Percentiles rank a stretch among this genome's conserved stretches.
These are phyloP conservation scores for Mustela erminea DNA, from an alignment of 2,797 vertebrate species.

Conservation along the genomic window DNA sequence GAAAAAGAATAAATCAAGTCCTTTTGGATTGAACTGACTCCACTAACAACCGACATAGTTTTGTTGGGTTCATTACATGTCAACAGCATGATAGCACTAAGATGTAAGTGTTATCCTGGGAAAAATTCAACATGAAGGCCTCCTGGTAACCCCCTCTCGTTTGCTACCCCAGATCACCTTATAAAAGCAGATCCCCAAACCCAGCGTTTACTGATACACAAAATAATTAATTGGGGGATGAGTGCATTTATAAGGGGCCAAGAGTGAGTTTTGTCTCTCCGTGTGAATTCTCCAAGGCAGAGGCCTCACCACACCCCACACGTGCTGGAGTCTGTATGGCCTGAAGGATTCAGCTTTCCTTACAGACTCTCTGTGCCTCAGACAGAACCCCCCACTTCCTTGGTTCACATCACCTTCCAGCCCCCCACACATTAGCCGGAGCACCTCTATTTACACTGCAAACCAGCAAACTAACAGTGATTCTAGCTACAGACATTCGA, in stretches of 20 bases:
- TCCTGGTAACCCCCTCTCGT: slow-evolving; percentile 52
- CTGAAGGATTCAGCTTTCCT: neutral
- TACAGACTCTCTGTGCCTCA: neutral
- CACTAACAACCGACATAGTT: neutral
- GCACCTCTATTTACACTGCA: neutral
- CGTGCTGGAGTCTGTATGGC: neutral
- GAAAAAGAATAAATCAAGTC: slow-evolving; percentile 74
- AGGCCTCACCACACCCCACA: neutral
- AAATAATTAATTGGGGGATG: neutral
- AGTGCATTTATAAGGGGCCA: neutral
- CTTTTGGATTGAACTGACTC: slow-evolving; percentile 54
- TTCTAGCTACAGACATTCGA: neutral
- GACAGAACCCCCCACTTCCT: neutral
- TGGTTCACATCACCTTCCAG: neutral
- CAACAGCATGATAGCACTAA: slow-evolving; percentile 69
- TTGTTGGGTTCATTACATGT: slow-evolving; percentile 44
- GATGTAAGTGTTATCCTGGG: slow-evolving; percentile 34
- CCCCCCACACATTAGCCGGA: neutral
- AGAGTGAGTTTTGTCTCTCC: slow-evolving; percentile 9
- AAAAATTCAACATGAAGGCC: slow-evolving; percentile 51
- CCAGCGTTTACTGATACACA: neutral
- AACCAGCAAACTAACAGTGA: neutral
- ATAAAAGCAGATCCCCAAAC: slow-evolving; percentile 23
- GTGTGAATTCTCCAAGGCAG: neutral
- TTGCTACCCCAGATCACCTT: slow-evolving; percentile 32